Conservation (phyloP, 2,113 vertebrate species). For the Crotalus helleri region DNA sequence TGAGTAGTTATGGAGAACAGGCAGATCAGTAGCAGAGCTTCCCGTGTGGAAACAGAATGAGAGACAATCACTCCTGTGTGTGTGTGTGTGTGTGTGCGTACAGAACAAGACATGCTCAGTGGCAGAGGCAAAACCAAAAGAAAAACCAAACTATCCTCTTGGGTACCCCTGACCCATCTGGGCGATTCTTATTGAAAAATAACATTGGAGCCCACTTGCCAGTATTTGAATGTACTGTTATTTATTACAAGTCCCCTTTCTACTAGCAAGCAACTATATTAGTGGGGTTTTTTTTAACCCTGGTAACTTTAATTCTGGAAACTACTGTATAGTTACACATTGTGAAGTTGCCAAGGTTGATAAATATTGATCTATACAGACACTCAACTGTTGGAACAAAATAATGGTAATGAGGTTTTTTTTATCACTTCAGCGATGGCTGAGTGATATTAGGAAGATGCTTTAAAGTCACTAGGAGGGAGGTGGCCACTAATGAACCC, state of each 20-base stretch:
- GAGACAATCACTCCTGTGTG: background rate
- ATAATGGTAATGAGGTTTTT: background rate
- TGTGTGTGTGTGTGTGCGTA: background rate
- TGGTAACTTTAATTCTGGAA: background rate
- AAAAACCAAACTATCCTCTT: background rate
- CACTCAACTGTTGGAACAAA: background rate
- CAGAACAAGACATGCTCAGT: background rate
- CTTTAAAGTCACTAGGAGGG: background rate
- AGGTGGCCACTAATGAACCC: background rate
- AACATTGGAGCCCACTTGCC: background rate
- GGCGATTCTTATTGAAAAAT: background rate
- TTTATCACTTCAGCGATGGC: background rate
- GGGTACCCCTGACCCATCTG: background rate
- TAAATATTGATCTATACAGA: background rate
- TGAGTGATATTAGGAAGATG: background rate
- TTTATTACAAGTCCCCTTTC: background rate
- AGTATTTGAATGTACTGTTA: background rate
- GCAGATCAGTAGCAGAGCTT: background rate
- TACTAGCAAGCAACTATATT: background rate
- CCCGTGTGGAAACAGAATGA: background rate
- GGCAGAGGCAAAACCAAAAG: background rate
- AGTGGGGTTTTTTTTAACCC: background rate
- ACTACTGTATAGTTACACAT: background rate
- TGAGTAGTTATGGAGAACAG: slow-evolving; percentile 8
- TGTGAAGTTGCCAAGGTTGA: background rate